Conservation (phyloP, 2,113 vertebrate species). For the Proteles cristata region DNA sequence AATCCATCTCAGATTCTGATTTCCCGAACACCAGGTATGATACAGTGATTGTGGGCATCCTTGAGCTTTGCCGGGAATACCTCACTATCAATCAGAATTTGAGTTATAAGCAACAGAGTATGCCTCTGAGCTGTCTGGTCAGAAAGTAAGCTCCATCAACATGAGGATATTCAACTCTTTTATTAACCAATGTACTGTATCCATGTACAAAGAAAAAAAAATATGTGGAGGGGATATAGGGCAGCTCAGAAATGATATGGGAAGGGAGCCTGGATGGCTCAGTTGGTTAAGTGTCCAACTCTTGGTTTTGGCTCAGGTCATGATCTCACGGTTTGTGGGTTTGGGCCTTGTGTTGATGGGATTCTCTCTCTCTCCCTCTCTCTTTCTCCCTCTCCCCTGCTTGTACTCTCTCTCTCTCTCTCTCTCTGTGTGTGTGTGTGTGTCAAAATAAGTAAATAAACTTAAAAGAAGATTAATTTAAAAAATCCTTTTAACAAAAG, state of each 20-base stretch:
- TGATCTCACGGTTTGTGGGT: too few species aligned
- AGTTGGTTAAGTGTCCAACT: too few species aligned
- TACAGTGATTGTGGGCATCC: background rate
- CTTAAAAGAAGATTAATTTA: too few species aligned
- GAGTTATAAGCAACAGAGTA: background rate
- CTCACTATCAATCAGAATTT: background rate
- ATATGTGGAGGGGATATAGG: background rate
- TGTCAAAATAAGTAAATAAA: too few species aligned
- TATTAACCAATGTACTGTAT: background rate
- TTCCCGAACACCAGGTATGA: background rate
- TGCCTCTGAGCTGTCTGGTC: background rate
- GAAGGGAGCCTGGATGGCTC: too few species aligned
- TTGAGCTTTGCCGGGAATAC: background rate
- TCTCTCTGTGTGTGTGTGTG: too few species aligned
- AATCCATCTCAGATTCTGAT: background rate
- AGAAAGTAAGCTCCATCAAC: background rate
- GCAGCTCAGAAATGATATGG: background rate
- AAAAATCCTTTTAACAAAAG: too few species aligned
- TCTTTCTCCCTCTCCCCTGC: too few species aligned
- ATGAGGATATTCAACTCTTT: background rate
- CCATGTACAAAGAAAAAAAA: background rate
- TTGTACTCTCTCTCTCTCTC: too few species aligned
- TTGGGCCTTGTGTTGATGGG: too few species aligned
- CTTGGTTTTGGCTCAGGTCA: too few species aligned
- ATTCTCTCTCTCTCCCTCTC: too few species aligned